A percentile compares a stretch with the other conserved stretches of the same genome.
Evolutionary conservation across 2,797 vertebrate genomes (phyloP).

Genomic region (Crax fasciolata): DNA sequence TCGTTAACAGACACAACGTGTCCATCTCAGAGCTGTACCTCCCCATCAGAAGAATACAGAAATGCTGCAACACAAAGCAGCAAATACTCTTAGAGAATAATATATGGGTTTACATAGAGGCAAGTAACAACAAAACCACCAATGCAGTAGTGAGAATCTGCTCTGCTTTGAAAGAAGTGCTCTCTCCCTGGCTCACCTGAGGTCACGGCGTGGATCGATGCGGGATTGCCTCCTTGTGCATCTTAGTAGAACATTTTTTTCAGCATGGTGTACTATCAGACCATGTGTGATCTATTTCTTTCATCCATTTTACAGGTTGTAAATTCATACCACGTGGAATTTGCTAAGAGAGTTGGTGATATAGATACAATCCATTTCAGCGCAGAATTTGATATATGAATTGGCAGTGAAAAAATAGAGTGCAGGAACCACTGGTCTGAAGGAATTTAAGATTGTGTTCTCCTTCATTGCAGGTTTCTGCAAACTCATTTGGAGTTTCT

Average conservation of each 20-base stretch:
- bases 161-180: not conserved
- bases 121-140: not conserved
- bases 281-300: not conserved
- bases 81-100: not conserved
- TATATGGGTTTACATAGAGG: not conserved
- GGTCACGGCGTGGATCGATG: not conserved
- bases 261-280: not conserved
- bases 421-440: not conserved
- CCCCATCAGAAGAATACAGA: not conserved
- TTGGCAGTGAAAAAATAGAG: conserved; percentile 11
- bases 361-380: conserved; percentile 25
- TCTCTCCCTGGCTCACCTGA: not conserved
- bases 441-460: conserved; percentile 12
- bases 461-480: conserved; percentile 10
- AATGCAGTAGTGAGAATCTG: not conserved
- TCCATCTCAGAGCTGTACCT: not conserved
- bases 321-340: not conserved
- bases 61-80: not conserved
- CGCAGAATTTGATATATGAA: conserved; percentile 35
- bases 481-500: conserved; percentile 6
- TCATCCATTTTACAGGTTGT: not conserved
- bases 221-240: not conserved
- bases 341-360: not conserved
- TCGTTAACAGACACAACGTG: not conserved
- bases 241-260: not conserved